Evolutionary conservation across 92 coral and sea anemone genomes (phyloP).

Genomic region (Epizoanthus scotinus): DNA sequence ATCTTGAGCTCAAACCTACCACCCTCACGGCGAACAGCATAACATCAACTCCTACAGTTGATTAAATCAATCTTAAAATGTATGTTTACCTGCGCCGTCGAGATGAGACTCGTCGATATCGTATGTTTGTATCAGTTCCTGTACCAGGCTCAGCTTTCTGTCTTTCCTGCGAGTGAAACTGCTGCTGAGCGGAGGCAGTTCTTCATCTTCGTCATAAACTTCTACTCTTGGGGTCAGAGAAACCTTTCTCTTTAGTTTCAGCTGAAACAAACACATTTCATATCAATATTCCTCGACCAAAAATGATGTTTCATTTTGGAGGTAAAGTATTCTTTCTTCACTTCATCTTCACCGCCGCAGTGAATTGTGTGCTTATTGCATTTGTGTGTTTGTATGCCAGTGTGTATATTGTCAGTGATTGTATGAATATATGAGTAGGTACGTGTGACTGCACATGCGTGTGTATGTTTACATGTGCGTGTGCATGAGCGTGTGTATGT

Average conservation of each 20-base stretch:
- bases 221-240: conserved; percentile 53
- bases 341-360: not conserved
- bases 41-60: too few relatives aligned
- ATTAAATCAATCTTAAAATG: too few relatives aligned
- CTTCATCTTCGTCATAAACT: conserved; percentile 67
- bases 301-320: not conserved
- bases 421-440: too few relatives aligned
- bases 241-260: conserved; percentile 67
- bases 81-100: conserved; percentile 48
- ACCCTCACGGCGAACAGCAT: too few relatives aligned
- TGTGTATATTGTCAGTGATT: too few relatives aligned
- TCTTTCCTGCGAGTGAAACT: conserved; percentile 49
- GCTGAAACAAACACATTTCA: conserved; percentile 44
- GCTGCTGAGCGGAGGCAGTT: conserved; percentile 60
- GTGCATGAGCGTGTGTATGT: too few relatives aligned
- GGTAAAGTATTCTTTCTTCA: not conserved
- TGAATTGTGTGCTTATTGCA: too few relatives aligned
- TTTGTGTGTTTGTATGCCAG: too few relatives aligned
- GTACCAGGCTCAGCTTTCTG: conserved; percentile 87
- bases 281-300: too few relatives aligned
- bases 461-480: too few relatives aligned
- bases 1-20: too few relatives aligned
- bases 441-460: too few relatives aligned
- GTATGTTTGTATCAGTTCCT: conserved; percentile 88
- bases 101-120: conserved; percentile 77